Evolutionary conservation across 2,113 vertebrate species (phyloP).

Genomic region (Piaya cayana): DNA sequence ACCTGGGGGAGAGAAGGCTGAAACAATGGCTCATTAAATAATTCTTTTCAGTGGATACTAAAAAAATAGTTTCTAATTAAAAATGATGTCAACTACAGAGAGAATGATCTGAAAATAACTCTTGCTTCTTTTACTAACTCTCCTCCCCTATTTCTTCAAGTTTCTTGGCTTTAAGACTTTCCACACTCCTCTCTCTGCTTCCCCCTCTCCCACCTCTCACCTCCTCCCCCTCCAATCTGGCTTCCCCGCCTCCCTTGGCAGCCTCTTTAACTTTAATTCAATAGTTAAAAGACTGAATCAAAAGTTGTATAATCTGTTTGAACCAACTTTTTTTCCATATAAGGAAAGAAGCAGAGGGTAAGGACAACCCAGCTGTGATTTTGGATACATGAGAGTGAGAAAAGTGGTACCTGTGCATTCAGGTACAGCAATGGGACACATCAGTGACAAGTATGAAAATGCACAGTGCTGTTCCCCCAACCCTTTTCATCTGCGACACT

Average conservation of each 20-base stretch:
- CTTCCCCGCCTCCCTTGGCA: slow-evolving; percentile 81
- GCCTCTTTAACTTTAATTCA: slow-evolving; percentile 81
- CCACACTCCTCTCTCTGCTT: slow-evolving; percentile 76
- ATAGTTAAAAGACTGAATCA: slow-evolving; percentile 80
- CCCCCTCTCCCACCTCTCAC: slow-evolving; percentile 82
- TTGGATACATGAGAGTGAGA: background rate
- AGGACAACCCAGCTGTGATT: background rate
- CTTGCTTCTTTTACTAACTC: slow-evolving; percentile 71
- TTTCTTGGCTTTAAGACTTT: slow-evolving; percentile 80
- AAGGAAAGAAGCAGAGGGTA: background rate
- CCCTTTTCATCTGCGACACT: background rate
- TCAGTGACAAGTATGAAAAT: background rate
- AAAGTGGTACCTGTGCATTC: accelerated
- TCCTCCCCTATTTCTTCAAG: slow-evolving; percentile 63
- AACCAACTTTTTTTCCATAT: slow-evolving; percentile 74
- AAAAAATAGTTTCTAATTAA: slow-evolving; percentile 74
- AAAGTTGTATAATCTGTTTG: slow-evolving; percentile 77
- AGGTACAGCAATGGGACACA: background rate
- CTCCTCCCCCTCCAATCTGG: slow-evolving; percentile 85
- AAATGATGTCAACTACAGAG: slow-evolving; percentile 54
- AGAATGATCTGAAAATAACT: slow-evolving; percentile 70
- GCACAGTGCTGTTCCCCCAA: background rate
- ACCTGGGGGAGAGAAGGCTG: background rate
- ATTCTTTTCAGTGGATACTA: slow-evolving; percentile 43
- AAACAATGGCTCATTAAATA: slow-evolving; percentile 48